Base-by-base conservation (phyloP, 2,797 vertebrate species). In the Lindbergichthys nudifrons region DNA sequence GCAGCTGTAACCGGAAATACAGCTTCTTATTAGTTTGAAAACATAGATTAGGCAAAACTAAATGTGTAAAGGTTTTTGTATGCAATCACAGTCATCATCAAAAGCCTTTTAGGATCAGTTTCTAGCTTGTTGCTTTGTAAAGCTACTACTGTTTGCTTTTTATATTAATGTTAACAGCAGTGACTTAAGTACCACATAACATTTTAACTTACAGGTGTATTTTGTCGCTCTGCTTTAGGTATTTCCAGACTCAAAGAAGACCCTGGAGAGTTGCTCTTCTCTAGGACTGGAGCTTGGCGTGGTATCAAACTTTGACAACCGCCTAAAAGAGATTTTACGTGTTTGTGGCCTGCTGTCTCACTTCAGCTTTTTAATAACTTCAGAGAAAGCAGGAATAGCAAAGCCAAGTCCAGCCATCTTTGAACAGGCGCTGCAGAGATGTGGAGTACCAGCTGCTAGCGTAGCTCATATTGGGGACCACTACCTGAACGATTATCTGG, bases 261-360 rank as follows among this genome's bases (percentile, higher is more conserved):
- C 95, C 11, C 90, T 99, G 60, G 84, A 84, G 68, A 86, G 3
- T 10, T 98, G 97, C 67, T 81, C 84, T 4, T 82, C 92, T 65
- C 87, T 92, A 0, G 96, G 97, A 18, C 89, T 99, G 70, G 92
- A 78, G 70, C 94, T 96, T 79, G 97, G 93, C 0, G 94, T 97
- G 0, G 86, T 99, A 12, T 99, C 98, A 77, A 99, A 99, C 92
- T 99, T 99, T 2, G 98, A 99, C 78, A 87, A 1, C 2, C 94
- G 98, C 2, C 91, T 99, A 14, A 95, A 97, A 73, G 79, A 58
- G 10, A 89, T 99, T 69, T 89, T 99, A 45, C 70, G 1, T 0
- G 89, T 46, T 13, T 96, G 96, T 70, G 81, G 85, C 48, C 94
- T 99, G 47, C 87, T 92, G 54, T 86, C 93, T 26, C 88, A 97